Base-by-base conservation (phyloP, 2,888 invertebrate genomes). In the Antheraea assamensis region DNA sequence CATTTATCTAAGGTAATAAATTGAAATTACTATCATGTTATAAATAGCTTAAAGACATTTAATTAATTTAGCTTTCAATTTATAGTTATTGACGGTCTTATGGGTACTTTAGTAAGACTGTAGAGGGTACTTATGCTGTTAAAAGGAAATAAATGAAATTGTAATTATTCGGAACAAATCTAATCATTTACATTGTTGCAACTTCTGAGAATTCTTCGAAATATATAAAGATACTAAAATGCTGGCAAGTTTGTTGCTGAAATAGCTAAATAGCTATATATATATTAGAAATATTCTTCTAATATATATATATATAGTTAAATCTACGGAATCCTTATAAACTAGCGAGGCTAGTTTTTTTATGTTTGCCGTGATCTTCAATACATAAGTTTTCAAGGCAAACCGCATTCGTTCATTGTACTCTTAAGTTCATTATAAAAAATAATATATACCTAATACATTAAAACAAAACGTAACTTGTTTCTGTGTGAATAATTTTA, bases 371-470 rank as follows among this genome's bases (percentile, higher is more conserved):
- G 81, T 83, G 79, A 82, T 85, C 83, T 83, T 82, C 78, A n/a
- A 68, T 35, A 82, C 82, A 86, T 88, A 79, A 82, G 87, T 88
- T 91, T 78, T 90, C 93, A 93, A 93, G 93, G 93, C 87, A 83
- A 92, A 87, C 90, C 72, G 78, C 87, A 83, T 84, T 84, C 90
- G 93, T 91, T 92, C 92, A 90, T 89, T 91, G 92, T 92, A 92
- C 93, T 88, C 91, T 1, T 77, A 81, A 83, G 78, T 88, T 49
- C 15, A 68, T 55, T 64, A 19, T 19, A n/a, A 8, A 35, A 49
- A 71, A 68, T 55, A 84, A 85, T 83, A 81, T 82, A 79, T 85
- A n/a, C n/a, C n/a, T n/a, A 82, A 81, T 35, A 77, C 79, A 80
- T 74, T 76, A 77, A 73, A 75, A 78, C 79, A 83, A 76, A 77